phyloP scores from a whole-genome alignment of 30 jellyfish, hydroid and myxozoan genomes.

The Cassiopea andromeda region DNA sequence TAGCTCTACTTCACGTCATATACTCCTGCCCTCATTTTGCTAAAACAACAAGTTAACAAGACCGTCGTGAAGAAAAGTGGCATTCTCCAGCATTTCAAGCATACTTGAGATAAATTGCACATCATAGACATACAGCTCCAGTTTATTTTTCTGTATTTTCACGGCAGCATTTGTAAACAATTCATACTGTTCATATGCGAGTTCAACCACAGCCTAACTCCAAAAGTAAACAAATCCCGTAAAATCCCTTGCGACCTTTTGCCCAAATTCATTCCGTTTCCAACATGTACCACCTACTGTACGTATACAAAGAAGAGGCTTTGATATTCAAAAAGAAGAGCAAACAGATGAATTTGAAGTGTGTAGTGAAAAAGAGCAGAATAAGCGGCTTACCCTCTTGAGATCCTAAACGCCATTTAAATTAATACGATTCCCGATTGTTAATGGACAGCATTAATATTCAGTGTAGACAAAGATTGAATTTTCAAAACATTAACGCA shows the following conservation, averaged over 20 bases:
- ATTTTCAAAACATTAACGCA: not conserved
- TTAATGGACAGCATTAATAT: not conserved
- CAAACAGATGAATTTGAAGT: not conserved
- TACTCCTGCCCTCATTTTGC: too few relatives aligned
- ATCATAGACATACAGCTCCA: not conserved
- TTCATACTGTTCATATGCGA: not conserved
- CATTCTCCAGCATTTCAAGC: not conserved
- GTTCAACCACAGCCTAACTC: not conserved
- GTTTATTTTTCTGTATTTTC: not conserved
- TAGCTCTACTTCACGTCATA: too few relatives aligned
- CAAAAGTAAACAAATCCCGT: not conserved
- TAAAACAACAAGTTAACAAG: too few relatives aligned
- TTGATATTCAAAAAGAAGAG: not conserved
- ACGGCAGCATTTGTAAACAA: not conserved
- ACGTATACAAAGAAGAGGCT: not conserved
- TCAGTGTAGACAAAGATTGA: not conserved
- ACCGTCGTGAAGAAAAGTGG: too few relatives aligned
- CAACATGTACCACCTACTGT: not conserved
- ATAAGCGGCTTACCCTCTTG: not conserved
- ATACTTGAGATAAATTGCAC: not conserved
- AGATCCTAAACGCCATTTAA: not conserved
- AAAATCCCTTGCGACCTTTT: not conserved
- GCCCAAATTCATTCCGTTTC: not conserved
- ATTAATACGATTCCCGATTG: not conserved
- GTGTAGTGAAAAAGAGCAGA: not conserved